Evolutionary conservation across 2,113 vertebrate genomes (phyloP).

Genomic region (Pavo muticus): DNA sequence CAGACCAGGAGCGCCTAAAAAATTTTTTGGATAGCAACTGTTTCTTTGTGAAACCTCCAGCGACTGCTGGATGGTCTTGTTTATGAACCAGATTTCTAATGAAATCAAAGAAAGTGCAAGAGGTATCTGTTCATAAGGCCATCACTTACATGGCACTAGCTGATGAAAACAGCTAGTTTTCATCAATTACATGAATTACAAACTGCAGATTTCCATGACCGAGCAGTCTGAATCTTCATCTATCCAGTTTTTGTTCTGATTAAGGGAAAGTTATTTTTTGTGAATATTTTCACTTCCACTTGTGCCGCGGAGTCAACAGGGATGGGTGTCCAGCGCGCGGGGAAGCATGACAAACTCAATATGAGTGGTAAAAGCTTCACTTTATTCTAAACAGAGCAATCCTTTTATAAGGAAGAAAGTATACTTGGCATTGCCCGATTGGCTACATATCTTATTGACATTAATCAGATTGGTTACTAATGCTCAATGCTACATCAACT

Average conservation of each 20-base stretch:
- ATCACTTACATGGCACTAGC: neutral
- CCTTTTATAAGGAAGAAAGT: too few relatives aligned
- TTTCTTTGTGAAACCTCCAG: neutral
- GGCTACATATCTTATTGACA: too few relatives aligned
- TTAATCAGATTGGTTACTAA: too few relatives aligned
- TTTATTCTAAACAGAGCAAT: too few relatives aligned
- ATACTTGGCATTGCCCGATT: too few relatives aligned
- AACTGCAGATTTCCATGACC: neutral
- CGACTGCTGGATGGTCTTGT: neutral
- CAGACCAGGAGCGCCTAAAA: neutral
- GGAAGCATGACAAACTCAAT: too few relatives aligned
- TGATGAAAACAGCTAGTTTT: neutral
- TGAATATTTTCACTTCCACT: too few relatives aligned
- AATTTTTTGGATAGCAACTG: neutral
- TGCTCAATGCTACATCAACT: too few relatives aligned
- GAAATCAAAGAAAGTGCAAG: neutral
- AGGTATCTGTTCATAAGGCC: neutral
- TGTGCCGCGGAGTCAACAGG: too few relatives aligned
- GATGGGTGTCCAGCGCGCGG: too few relatives aligned
- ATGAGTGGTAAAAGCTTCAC: too few relatives aligned
- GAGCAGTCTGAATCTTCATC: neutral
- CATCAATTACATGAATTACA: neutral
- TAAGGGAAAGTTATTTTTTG: neutral
- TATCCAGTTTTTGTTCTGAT: neutral
- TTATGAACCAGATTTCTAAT: neutral